Percentiles rank a stretch among this genome's conserved stretches.
Evolutionary conservation across 2,113 vertebrate genomes (phyloP).

Genomic region (Illadopsis cleaveri): DNA sequence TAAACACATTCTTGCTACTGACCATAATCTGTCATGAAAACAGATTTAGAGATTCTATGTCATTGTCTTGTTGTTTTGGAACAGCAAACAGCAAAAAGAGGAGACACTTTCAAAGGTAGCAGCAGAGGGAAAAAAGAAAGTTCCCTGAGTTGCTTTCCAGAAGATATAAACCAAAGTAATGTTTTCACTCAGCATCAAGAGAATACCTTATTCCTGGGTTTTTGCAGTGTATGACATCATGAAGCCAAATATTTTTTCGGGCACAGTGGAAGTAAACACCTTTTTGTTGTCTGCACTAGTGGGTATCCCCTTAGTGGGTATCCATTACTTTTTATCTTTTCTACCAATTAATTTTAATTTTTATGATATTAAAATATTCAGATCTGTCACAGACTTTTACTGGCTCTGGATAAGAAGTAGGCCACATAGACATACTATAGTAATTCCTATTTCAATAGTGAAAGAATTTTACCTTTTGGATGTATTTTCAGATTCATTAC

Average conservation of each 20-base stretch:
- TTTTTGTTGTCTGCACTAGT: not conserved
- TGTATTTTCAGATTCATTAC: not conserved
- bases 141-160: not conserved
- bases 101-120: not conserved
- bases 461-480: conserved; percentile 6
- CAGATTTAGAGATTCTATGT: not conserved
- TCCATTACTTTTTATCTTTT: not conserved
- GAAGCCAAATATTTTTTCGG: not conserved
- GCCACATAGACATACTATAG: not conserved
- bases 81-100: not conserved
- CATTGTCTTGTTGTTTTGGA: not conserved
- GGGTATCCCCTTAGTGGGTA: not conserved
- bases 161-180: not conserved
- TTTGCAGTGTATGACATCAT: not conserved
- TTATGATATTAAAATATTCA: not conserved
- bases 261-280: not conserved
- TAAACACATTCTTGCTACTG: not conserved
- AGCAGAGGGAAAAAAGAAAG: not conserved
- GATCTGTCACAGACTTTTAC: not conserved
- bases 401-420: not conserved
- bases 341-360: not conserved
- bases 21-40: not conserved
- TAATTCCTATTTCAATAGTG: not conserved
- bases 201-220: not conserved
- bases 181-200: not conserved